A percentile compares a stretch with the other conserved stretches of the same genome.
These are phyloP conservation scores for Drosophila lini DNA, from an alignment of 1,140 invertebrate species.

Conservation along the genomic window DNA sequence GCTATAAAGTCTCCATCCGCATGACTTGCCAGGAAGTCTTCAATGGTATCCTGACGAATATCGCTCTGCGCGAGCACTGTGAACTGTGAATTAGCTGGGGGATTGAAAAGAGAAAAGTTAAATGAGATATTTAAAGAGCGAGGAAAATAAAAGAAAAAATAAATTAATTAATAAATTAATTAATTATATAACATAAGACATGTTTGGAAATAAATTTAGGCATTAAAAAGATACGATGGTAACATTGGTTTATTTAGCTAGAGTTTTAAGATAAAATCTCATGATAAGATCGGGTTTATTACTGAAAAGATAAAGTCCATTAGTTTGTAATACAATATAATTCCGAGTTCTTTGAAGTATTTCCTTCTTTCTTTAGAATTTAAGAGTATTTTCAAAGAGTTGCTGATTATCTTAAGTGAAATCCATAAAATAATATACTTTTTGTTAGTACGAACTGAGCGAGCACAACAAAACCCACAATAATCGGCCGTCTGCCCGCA, in stretches of 20 bases:
- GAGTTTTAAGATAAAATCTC: neutral
- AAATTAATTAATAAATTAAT: too few relatives aligned
- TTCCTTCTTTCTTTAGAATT: neutral
- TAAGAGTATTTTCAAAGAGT: neutral
- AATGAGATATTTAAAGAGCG: neutral
- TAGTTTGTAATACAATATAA: neutral
- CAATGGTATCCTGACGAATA: slow-evolving; percentile 40
- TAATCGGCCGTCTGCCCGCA: slow-evolving; percentile 3
- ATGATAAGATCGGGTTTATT: neutral
- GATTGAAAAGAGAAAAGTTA: too few relatives aligned
- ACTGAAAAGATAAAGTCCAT: neutral
- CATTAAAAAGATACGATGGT: too few relatives aligned
- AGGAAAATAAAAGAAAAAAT: neutral
- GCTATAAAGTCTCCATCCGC: slow-evolving; percentile 33
- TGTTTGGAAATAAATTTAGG: too few relatives aligned
- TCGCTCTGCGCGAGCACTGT: slow-evolving; percentile 27
- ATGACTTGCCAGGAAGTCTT: slow-evolving; percentile 49
- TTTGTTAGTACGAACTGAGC: slow-evolving; percentile 31
- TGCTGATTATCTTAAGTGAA: neutral
- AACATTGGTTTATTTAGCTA: too few relatives aligned
- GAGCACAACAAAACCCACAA: slow-evolving; percentile 61
- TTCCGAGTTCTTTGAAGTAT: neutral
- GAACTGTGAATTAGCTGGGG: slow-evolving; percentile 22
- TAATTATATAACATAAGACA: too few relatives aligned
- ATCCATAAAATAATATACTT: neutral